Evolutionary conservation across 2,113 vertebrate species (phyloP).

Genomic region (Aspiorhynchus laticeps): DNA sequence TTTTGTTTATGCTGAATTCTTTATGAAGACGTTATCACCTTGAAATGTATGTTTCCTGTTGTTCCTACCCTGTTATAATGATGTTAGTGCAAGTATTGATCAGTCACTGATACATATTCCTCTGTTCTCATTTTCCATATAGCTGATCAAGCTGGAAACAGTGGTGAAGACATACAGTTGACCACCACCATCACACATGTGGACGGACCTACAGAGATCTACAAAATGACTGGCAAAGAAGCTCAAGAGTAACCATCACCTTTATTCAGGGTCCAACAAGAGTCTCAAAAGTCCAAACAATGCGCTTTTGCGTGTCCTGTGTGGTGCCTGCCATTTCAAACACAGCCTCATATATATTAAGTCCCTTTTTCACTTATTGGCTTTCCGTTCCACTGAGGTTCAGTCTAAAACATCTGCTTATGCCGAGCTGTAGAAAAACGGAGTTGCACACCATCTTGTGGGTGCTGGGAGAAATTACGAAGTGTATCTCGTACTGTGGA

Average conservation of each 20-base stretch:
- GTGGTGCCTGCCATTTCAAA: conserved; percentile 16
- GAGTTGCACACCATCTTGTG: conserved; percentile 36
- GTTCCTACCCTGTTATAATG: not conserved
- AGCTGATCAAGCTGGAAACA: conserved; percentile 83
- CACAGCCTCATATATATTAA: not conserved
- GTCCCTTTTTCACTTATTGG: not conserved
- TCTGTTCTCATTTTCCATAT: not conserved
- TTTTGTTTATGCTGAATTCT: not conserved
- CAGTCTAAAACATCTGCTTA: not conserved
- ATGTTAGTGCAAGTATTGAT: not conserved
- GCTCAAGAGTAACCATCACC: conserved; percentile 83
- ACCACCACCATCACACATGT: conserved; percentile 95
- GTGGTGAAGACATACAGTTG: conserved; percentile 90
- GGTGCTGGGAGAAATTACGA: conserved; percentile 5
- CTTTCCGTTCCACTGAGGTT: not conserved
- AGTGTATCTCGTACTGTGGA: not conserved
- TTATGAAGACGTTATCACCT: not conserved
- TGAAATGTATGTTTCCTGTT: no score
- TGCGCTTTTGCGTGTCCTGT: not conserved
- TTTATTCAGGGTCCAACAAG: not conserved
- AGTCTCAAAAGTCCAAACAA: not conserved
- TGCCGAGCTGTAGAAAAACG: not conserved
- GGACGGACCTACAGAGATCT: conserved; percentile 91
- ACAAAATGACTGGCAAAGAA: conserved; percentile 92
- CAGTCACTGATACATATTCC: not conserved